Conservation (phyloP, 1,140 invertebrate genomes). For the Seison nebaliae region DNA sequence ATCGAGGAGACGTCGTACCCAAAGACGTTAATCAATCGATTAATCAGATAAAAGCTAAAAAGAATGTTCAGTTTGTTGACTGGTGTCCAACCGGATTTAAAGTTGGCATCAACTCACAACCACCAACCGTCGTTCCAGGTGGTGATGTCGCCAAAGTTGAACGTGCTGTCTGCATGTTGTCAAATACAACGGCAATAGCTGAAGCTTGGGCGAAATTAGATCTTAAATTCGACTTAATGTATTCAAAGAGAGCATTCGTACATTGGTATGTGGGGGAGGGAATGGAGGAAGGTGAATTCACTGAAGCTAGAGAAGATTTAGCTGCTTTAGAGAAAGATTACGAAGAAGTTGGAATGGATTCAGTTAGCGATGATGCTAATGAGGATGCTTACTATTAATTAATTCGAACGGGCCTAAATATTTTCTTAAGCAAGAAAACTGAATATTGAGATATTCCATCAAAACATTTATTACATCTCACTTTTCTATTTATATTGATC, state of each 20-base stretch:
- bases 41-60: conserved; percentile 21
- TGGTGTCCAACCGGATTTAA: conserved; percentile 13
- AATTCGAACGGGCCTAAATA: too few relatives aligned
- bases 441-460: too few relatives aligned
- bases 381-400: too few relatives aligned
- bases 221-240: conserved; percentile 55
- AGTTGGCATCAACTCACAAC: conserved; percentile 19
- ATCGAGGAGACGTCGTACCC: conserved; percentile 31
- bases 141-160: conserved; percentile 58
- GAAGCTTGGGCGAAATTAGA: conserved; percentile 40
- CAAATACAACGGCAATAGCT: conserved; percentile 48
- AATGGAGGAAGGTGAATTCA: conserved; percentile 36
- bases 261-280: conserved; percentile 31
- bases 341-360: conserved; percentile 49
- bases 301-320: conserved; percentile 53
- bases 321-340: conserved; percentile 56
- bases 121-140: conserved; percentile 44
- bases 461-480: too few relatives aligned
- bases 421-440: too few relatives aligned
- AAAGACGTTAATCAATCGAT: conserved; percentile 31
- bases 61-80: conserved; percentile 12
- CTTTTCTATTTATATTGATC: too few relatives aligned
- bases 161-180: conserved; percentile 53
- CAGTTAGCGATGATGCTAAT: conserved; percentile 34
- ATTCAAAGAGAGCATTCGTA: conserved; percentile 37